Evolutionary conservation across 2,797 vertebrate genomes (phyloP).

Genomic region (Cryptoblepharus egeriae): DNA sequence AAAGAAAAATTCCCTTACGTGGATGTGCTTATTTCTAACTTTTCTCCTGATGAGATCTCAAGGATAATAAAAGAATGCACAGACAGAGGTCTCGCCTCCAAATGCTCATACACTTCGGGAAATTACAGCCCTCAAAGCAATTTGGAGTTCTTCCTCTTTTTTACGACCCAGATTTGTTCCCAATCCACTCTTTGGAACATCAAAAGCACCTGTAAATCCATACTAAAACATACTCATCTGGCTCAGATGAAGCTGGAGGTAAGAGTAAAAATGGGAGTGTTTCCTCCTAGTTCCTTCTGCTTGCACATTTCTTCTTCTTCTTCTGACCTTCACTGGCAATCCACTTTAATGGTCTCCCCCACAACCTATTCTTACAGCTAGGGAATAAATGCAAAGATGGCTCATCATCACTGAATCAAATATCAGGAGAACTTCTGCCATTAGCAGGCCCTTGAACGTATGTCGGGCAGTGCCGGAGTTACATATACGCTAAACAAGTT

Average conservation of each 20-base stretch:
- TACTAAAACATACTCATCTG: constrained; percentile 49
- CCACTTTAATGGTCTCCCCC: constrained; percentile 29
- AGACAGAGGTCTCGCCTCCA: constrained; percentile 41
- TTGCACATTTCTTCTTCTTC: constrained; percentile 26
- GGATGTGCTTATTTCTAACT: constrained; percentile 24
- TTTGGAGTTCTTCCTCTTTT: constrained; percentile 46
- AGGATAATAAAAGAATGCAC: constrained; percentile 34
- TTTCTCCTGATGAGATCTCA: constrained; percentile 42
- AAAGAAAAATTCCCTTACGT: neutral
- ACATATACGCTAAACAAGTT: no score
- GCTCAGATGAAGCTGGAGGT: neutral
- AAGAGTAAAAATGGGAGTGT: neutral
- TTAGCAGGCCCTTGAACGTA: no score
- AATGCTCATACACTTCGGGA: constrained; percentile 14
- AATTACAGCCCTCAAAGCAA: constrained; percentile 46
- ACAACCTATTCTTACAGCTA: neutral
- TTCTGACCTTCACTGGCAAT: constrained; percentile 39
- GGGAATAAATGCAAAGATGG: constrained; percentile 48
- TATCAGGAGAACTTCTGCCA: no score
- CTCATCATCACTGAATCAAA: no score
- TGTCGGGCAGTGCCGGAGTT: no score
- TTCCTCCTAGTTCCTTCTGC: neutral
- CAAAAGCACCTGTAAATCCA: constrained; percentile 45
- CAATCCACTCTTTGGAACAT: constrained; percentile 21
- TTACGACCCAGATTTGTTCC: constrained; percentile 3